phyloP scores from a whole-genome alignment of 2,113 vertebrate genomes.

The Hemicordylus capensis region DNA sequence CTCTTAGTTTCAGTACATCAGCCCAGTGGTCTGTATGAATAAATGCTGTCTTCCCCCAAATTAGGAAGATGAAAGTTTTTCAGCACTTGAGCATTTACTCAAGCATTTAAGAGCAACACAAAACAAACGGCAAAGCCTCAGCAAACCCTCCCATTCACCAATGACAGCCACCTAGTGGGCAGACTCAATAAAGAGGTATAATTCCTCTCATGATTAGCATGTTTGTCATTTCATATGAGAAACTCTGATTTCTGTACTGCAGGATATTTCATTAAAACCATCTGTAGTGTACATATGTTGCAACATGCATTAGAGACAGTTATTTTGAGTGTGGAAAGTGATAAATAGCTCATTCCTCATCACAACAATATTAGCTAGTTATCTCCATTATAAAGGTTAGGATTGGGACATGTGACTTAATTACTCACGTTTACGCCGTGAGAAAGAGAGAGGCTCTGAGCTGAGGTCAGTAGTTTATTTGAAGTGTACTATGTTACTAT shows the following conservation, averaged over 20 bases:
- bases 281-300: not conserved
- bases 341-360: not conserved
- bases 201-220: not conserved
- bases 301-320: not conserved
- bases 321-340: not conserved
- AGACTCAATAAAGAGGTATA: not conserved
- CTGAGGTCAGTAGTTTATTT: not conserved
- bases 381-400: not conserved
- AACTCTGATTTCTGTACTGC: not conserved
- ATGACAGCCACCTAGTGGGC: not conserved
- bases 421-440: not conserved
- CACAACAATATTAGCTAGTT: not conserved
- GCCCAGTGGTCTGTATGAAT: too few species aligned
- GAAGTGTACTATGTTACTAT: not conserved
- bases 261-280: not conserved
- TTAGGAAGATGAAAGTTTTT: not conserved
- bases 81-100: not conserved
- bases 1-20: too few species aligned
- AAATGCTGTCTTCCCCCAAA: not conserved
- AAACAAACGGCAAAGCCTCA: not conserved
- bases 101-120: not conserved
- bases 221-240: not conserved
- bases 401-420: not conserved
- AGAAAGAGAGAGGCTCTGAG: not conserved
- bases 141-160: not conserved